Evolutionary conservation across 2,797 vertebrate species (phyloP), one percentile per base, ranked within the genome.

Genomic region (Semaprochilodus insignis): DNA sequence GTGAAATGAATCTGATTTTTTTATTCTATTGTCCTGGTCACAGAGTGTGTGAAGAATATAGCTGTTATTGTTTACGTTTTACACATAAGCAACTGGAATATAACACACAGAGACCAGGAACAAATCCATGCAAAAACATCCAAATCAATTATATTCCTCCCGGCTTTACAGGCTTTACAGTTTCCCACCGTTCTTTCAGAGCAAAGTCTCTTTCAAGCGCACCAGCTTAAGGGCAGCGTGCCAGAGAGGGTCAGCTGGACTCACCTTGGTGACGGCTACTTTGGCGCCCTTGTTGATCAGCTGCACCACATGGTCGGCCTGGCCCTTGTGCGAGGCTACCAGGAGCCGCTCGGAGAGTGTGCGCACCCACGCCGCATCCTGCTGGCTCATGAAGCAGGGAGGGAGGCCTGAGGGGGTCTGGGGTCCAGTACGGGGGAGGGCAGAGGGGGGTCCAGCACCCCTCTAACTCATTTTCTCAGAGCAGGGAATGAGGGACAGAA

Each of bases 201-300:
- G n/a, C 15, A 25, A 48, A 67, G 72, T 27, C 62, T 23, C 31
- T 65, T n/a, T 21, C 40, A 31, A 75, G 11, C 2, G 13, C 27
- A 60, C 5, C 25, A 65, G 36, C 60, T 60, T 66, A 40, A n/a
- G 7, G 7, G 34, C 25, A 40, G 63, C 48, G 34, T 74, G 48
- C 34, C 76, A 66, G 23, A 52, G 74, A 77, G 16, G 0, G 4
- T 8, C n/a, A 25, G 65, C 2, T 17, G 21, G 23, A 87, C 96
- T 97, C 95, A 99, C 98, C 97, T 97, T 99, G 93, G 97, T 99
- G 92, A 99, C 95, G 0, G 97, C 97, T 93, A 99, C 97, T 93
- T 97, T 97, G 90, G 97, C 98, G 3, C 98, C 98, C 95, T 95
- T 98, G 96, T 99, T 99, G 95, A 99, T 99, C 89, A 99, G 97